Percentiles rank a stretch among this genome's conserved stretches.
These are phyloP conservation scores for Egretta garzetta DNA, from an alignment of 2,113 vertebrate genomes.

Conservation along the genomic window DNA sequence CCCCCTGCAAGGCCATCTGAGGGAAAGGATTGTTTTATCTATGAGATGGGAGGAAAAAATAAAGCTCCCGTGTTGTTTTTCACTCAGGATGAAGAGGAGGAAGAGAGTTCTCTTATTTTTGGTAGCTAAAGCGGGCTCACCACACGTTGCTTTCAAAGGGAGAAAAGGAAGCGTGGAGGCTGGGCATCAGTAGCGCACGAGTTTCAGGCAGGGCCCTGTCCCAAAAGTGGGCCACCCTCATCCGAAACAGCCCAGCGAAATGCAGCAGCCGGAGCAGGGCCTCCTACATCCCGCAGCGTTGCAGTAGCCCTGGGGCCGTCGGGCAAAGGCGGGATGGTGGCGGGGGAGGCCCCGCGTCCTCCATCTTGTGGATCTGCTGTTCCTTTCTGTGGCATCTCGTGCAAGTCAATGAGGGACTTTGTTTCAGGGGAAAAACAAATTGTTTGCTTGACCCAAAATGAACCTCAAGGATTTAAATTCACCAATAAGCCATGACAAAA, in stretches of 20 bases:
- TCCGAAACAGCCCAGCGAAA: background rate
- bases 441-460: conserved; percentile 56
- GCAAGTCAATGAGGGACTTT: conserved; percentile 35
- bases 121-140: background rate
- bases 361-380: background rate
- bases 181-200: accelerated
- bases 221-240: background rate
- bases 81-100: background rate
- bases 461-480: conserved; percentile 40
- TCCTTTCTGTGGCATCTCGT: background rate
- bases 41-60: conserved; percentile 43
- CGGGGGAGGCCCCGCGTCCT: accelerated
- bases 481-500: conserved; percentile 31
- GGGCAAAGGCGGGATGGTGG: accelerated
- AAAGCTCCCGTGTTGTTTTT: conserved; percentile 2
- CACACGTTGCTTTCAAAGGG: background rate
- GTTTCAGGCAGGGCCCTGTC: background rate
- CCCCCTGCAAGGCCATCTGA: background rate
- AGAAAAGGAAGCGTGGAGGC: background rate
- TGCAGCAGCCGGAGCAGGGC: accelerated
- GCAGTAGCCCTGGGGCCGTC: accelerated
- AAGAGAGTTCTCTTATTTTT: background rate
- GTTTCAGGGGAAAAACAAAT: background rate
- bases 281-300: accelerated
- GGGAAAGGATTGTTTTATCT: conserved; percentile 53